Conservation (phyloP, 2,113 vertebrate species). For the Promerops cafer region DNA sequence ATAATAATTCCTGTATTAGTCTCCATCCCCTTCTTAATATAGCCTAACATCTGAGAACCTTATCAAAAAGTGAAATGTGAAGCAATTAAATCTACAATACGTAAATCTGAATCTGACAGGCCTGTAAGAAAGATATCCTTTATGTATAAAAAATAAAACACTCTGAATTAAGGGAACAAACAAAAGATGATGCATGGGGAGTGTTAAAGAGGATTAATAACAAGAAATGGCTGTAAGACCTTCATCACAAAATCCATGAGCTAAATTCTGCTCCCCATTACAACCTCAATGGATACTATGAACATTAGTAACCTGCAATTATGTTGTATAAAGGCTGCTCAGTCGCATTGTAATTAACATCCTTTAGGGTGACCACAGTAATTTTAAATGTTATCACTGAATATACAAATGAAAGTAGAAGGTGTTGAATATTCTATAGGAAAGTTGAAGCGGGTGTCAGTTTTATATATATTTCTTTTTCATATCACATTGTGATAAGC, state of each 20-base stretch:
- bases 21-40: slow-evolving; percentile 42
- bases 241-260: slow-evolving; percentile 53
- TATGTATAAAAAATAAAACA: slow-evolving; percentile 46
- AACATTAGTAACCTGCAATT: slow-evolving; percentile 60
- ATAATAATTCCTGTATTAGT: slow-evolving; percentile 49
- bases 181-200: slow-evolving; percentile 49
- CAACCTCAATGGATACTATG: slow-evolving; percentile 56
- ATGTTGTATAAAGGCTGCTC: slow-evolving; percentile 52
- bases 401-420: slow-evolving; percentile 38
- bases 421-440: slow-evolving; percentile 54
- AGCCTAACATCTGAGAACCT: slow-evolving; percentile 46
- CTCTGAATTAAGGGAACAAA: slow-evolving; percentile 56
- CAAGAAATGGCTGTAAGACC: slow-evolving; percentile 43
- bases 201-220: slow-evolving; percentile 59
- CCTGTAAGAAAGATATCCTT: slow-evolving; percentile 37
- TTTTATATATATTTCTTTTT: slow-evolving; percentile 15
- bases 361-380: slow-evolving; percentile 60
- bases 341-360: slow-evolving; percentile 51
- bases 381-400: slow-evolving; percentile 47
- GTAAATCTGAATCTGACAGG: slow-evolving; percentile 47
- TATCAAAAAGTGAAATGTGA: slow-evolving; percentile 60
- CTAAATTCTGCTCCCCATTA: slow-evolving; percentile 54
- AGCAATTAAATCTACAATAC: slow-evolving; percentile 60
- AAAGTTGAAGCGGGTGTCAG: not conserved
- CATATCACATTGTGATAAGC: not conserved